A percentile compares a stretch with the other conserved stretches of the same genome.
phyloP scores from a whole-genome alignment of 2,113 vertebrate genomes.

The Diglossa brunneiventris region DNA sequence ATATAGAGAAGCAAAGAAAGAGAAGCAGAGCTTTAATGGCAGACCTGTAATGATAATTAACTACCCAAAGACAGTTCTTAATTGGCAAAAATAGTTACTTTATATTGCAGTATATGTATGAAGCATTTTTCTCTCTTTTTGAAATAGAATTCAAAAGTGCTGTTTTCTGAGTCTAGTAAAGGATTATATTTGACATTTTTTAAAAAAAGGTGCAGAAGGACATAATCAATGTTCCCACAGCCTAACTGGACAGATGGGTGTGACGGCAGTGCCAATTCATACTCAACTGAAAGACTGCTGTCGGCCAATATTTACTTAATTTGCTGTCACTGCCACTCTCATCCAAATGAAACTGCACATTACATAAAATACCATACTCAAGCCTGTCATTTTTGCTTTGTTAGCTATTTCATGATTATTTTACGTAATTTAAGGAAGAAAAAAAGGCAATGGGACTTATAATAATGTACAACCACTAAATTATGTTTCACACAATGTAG shows the following conservation, averaged over 20 bases:
- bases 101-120: neutral
- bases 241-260: neutral
- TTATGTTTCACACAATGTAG: neutral
- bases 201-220: neutral
- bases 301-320: neutral
- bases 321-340: neutral
- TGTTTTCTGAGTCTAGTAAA: neutral
- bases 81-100: neutral
- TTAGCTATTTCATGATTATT: neutral
- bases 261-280: neutral
- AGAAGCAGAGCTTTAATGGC: neutral
- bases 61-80: neutral
- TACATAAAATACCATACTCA: neutral
- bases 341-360: neutral
- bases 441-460: neutral
- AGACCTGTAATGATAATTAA: neutral
- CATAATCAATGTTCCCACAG: neutral
- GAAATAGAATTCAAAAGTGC: neutral
- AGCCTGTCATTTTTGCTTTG: neutral
- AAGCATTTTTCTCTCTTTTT: neutral
- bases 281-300: neutral
- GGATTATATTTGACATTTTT: neutral
- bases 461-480: neutral
- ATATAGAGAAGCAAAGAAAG: too few species aligned
- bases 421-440: neutral